These are phyloP conservation scores for Sesia bembeciformis DNA, from an alignment of 2,888 invertebrate species.

Conservation along the genomic window DNA sequence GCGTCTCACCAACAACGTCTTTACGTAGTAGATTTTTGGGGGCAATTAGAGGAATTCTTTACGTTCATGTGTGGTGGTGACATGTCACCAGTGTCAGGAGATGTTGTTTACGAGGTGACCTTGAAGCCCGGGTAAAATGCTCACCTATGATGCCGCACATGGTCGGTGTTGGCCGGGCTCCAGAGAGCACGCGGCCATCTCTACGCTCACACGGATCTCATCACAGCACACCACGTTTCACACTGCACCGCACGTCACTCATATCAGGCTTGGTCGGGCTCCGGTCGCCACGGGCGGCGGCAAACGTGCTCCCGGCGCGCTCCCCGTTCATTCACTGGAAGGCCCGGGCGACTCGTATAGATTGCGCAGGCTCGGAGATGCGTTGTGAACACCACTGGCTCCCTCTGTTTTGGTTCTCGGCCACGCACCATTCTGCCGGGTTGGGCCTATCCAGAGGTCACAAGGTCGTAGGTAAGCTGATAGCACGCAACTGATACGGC, in stretches of 20 bases:
- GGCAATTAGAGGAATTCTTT: neutral
- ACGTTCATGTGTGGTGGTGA: neutral
- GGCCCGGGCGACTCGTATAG: conserved; percentile 44
- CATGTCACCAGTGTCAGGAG: neutral
- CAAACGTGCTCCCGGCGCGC: conserved; percentile 36
- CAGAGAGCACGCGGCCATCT: conserved; percentile 55
- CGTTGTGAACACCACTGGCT: conserved; percentile 40
- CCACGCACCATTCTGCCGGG: conserved; percentile 22
- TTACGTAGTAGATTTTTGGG: neutral
- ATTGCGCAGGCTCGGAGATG: conserved; percentile 61
- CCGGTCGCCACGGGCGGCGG: conserved; percentile 15
- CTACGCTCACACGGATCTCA: conserved; percentile 46
- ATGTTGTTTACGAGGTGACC: conserved; percentile 48
- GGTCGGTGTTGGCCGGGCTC: conserved; percentile 56
- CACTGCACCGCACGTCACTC: conserved; percentile 44
- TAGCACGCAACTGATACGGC: conserved; percentile 26
- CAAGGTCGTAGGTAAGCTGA: conserved; percentile 47
- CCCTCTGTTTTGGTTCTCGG: conserved; percentile 35
- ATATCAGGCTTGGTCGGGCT: conserved; percentile 27
- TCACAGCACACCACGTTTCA: conserved; percentile 34
- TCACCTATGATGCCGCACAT: conserved; percentile 64
- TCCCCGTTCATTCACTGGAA: conserved; percentile 59
- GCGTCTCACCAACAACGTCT: neutral
- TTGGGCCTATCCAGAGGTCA: conserved; percentile 59
- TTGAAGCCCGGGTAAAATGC: conserved; percentile 30